Evolutionary conservation across 1,140 invertebrate genomes (phyloP).

Genomic region (Philaenus spumarius): DNA sequence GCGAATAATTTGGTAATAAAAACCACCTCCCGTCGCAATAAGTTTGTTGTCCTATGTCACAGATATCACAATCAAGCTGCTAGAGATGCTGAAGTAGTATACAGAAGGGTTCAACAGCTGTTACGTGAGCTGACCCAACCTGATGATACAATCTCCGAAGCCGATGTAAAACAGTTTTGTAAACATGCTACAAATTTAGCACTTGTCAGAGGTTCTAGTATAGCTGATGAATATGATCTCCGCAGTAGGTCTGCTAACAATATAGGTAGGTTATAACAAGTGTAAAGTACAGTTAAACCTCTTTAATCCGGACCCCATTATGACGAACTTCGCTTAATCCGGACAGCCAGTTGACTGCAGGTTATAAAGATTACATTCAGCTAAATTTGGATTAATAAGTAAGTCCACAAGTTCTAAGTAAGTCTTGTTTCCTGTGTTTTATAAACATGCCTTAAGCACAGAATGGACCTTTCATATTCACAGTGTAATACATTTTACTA

Average conservation of each 20-base stretch:
- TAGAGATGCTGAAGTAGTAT: slow-evolving; percentile 73
- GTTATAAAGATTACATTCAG: too few species aligned
- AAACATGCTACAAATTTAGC: slow-evolving; percentile 74
- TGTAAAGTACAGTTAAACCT: neutral
- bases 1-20: neutral
- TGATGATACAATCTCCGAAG: slow-evolving; percentile 63
- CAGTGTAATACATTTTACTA: too few species aligned
- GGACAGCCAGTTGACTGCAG: too few species aligned
- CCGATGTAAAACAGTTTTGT: slow-evolving; percentile 76
- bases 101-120: slow-evolving; percentile 70
- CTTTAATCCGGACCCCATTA: too few species aligned
- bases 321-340: too few species aligned
- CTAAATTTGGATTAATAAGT: too few species aligned
- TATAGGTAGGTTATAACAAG: slow-evolving; percentile 42
- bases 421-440: too few species aligned
- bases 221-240: slow-evolving; percentile 71
- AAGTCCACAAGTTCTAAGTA: too few species aligned
- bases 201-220: slow-evolving; percentile 70
- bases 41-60: slow-evolving; percentile 23
- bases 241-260: slow-evolving; percentile 46
- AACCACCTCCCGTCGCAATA: neutral
- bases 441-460: too few species aligned
- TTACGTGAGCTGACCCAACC: slow-evolving; percentile 67
- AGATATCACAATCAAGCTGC: slow-evolving; percentile 77
- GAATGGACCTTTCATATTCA: too few species aligned